A percentile compares a stretch with the other conserved stretches of the same genome.
Conservation (phyloP, 92 coral and sea anemone species). For the Desmophyllum pertusum region DNA sequence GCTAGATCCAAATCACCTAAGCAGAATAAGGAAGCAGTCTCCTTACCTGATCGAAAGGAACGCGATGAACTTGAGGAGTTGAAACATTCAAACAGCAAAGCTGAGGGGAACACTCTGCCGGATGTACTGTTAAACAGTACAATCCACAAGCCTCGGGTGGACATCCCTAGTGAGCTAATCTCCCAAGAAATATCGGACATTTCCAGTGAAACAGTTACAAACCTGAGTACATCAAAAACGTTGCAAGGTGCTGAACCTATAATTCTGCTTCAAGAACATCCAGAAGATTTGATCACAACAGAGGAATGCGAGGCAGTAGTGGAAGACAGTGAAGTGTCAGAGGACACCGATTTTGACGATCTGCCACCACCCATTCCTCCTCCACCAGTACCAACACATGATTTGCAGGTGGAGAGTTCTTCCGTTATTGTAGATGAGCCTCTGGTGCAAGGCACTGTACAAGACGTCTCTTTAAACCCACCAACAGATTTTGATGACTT, state of each 20-base stretch:
- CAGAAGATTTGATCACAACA: not conserved
- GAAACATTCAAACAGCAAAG: not conserved
- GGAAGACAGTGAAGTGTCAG: conserved; percentile 23
- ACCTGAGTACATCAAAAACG: not conserved
- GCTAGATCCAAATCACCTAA: conserved; percentile 43
- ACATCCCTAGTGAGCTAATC: conserved; percentile 10
- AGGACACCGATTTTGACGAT: conserved; percentile 26
- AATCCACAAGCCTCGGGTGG: not conserved
- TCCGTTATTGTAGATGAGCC: not conserved
- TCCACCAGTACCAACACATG: conserved; percentile 47
- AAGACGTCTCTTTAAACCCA: not conserved
- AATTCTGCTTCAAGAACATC: not conserved
- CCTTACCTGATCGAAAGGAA: not conserved
- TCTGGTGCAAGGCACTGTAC: not conserved
- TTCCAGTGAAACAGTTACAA: not conserved
- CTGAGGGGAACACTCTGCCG: not conserved
- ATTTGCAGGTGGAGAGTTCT: not conserved
- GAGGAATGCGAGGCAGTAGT: not conserved
- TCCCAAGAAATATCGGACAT: not conserved
- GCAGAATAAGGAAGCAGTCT: not conserved
- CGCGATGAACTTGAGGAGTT: not conserved
- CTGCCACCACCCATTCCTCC: conserved; percentile 58
- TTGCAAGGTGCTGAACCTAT: not conserved
- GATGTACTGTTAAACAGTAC: not conserved
- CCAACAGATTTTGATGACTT: conserved; percentile 18